phyloP scores from a whole-genome alignment of 2,797 vertebrate species.

The Tenualosa thibaudeaui region DNA sequence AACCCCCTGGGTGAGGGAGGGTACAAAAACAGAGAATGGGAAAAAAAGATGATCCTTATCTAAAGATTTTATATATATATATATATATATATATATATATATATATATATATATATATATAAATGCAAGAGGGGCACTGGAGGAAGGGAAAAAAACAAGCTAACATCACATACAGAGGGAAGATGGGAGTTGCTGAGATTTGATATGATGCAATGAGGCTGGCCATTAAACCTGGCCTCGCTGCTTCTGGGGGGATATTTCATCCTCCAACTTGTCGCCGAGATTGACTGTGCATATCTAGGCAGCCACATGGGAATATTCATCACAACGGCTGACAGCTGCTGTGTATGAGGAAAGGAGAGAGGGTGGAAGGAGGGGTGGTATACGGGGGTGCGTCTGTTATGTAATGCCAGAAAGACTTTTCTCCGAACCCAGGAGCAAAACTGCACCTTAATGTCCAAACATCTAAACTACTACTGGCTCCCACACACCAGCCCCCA shows the following conservation, averaged over 20 bases:
- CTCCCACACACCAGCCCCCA: background rate
- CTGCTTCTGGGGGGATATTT: background rate
- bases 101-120: background rate
- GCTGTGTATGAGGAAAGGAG: background rate
- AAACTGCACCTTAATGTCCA: background rate
- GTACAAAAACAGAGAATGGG: background rate
- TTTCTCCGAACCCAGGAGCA: background rate
- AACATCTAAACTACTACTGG: background rate
- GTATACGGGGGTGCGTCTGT: background rate
- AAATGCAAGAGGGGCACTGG: too few species aligned
- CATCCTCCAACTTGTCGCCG: background rate
- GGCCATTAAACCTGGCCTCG: background rate
- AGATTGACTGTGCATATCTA: constrained; percentile 10
- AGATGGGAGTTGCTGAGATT: background rate
- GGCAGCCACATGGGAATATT: constrained; percentile 2
- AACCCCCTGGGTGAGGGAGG: background rate
- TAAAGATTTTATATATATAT: background rate
- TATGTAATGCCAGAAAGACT: background rate
- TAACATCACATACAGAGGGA: background rate
- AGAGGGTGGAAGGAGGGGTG: too few species aligned
- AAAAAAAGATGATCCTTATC: background rate
- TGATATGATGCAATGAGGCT: background rate
- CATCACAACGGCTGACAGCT: background rate
- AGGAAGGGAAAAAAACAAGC: background rate
- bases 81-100: background rate